These are phyloP conservation scores for Brachionus koreanus DNA, from an alignment of 1,140 invertebrate genomes.

Conservation along the genomic window DNA sequence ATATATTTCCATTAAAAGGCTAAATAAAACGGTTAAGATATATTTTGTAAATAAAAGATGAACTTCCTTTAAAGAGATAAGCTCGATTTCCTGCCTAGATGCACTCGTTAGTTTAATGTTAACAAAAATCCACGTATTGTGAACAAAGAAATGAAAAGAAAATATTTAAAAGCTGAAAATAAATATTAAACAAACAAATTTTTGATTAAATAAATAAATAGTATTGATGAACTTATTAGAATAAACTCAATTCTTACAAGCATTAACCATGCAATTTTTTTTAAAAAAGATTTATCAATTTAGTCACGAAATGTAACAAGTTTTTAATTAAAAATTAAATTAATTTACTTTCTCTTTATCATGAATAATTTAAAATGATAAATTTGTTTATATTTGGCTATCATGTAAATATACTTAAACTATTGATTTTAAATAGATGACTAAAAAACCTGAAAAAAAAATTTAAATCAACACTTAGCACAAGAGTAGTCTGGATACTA, in stretches of 20 bases:
- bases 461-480: neutral
- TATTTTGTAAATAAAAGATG: slow-evolving; percentile 5
- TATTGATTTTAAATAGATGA: neutral
- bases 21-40: neutral
- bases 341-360: neutral
- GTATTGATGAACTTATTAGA: slow-evolving; percentile 2
- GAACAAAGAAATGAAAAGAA: slow-evolving; percentile 3
- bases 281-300: neutral
- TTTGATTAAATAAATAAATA: slow-evolving; percentile 7
- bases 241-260: neutral
- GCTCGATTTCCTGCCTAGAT: neutral
- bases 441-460: neutral
- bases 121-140: neutral
- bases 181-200: slow-evolving; percentile 6
- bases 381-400: neutral
- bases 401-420: neutral
- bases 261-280: neutral
- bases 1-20: neutral
- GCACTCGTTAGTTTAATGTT: neutral
- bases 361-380: neutral
- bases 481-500: neutral
- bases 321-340: neutral
- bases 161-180: slow-evolving; percentile 5
- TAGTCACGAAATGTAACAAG: neutral
- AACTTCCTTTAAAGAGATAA: slow-evolving; percentile 2